Percentiles rank a stretch among this genome's conserved stretches.
phyloP scores from a whole-genome alignment of 1,140 invertebrate species.

The Drosophila hydei region DNA sequence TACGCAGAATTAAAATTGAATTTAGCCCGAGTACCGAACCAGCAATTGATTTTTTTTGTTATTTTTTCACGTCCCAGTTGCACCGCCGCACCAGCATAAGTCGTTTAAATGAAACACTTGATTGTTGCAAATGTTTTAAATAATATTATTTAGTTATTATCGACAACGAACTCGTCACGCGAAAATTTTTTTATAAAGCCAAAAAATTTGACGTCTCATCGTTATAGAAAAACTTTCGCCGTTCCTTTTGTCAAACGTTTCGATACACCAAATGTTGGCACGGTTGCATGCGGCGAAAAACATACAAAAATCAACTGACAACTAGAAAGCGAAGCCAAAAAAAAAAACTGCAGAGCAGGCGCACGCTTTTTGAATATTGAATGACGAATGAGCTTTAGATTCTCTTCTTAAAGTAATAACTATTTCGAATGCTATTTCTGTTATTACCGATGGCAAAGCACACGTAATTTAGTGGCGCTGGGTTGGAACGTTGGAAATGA shows the following conservation, averaged over 20 bases:
- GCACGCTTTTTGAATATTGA: constrained; percentile 51
- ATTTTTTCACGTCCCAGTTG: constrained; percentile 56
- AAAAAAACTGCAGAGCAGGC: constrained; percentile 41
- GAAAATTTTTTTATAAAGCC: constrained; percentile 66
- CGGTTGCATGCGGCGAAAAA: constrained; percentile 44
- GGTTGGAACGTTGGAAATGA: constrained; percentile 44
- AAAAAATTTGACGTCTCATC: constrained; percentile 78
- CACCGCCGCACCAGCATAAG: constrained; percentile 61
- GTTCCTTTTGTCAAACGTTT: constrained; percentile 64
- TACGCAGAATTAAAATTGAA: constrained; percentile 63
- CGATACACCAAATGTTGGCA: constrained; percentile 52
- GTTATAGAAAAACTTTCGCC: constrained; percentile 78
- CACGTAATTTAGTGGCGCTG: constrained; percentile 28
- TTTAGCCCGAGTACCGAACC: constrained; percentile 37
- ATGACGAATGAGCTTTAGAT: constrained; percentile 19
- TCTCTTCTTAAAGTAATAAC: constrained; percentile 27
- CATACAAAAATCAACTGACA: constrained; percentile 37
- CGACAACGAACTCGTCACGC: constrained; percentile 77
- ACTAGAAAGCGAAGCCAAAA: constrained; percentile 36
- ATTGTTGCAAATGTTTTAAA: constrained; percentile 58
- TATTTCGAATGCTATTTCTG: constrained; percentile 12
- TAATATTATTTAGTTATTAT: constrained; percentile 58
- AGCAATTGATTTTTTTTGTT: constrained; percentile 71
- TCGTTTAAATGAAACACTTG: constrained; percentile 34
- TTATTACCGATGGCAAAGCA: neutral